Percentiles rank a stretch among this genome's conserved stretches.
Evolutionary conservation across 1,140 invertebrate species (phyloP).

Genomic region (Meloidogyne floridensis): DNA sequence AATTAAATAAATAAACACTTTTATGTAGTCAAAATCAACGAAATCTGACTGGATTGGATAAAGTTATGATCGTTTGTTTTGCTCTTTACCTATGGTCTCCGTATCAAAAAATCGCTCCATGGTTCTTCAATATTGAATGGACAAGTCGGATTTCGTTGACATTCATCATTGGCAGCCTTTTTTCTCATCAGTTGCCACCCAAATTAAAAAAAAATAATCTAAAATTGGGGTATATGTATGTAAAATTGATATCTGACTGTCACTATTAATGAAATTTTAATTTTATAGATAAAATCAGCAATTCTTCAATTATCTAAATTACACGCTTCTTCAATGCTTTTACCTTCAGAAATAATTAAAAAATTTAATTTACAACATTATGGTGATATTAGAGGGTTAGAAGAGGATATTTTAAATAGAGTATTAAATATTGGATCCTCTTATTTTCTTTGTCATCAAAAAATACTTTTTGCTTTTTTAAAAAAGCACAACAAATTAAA

Average conservation of each 20-base stretch:
- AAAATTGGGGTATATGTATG: no score
- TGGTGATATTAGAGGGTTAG: slow-evolving; percentile 17
- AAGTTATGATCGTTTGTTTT: no score
- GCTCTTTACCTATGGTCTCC: no score
- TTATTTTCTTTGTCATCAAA: slow-evolving; percentile 27
- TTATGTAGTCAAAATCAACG: no score
- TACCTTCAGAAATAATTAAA: slow-evolving; percentile 5
- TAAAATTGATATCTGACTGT: no score
- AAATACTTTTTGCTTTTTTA: slow-evolving; percentile 28
- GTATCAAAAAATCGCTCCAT: no score
- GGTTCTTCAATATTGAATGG: no score
- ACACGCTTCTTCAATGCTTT: slow-evolving; percentile 25
- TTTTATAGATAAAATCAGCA: slow-evolving; percentile 25
- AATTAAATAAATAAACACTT: background rate
- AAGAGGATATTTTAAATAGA: slow-evolving; percentile 26
- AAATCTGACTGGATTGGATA: no score
- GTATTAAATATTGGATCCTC: slow-evolving; percentile 26
- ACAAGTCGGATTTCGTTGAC: no score
- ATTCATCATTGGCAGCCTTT: no score
- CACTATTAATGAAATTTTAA: background rate
- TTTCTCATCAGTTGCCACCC: no score
- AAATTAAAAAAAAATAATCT: no score
- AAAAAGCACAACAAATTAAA: slow-evolving; percentile 21
- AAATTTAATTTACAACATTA: slow-evolving; percentile 23
- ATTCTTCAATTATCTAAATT: slow-evolving; percentile 30